Conservation (phyloP, 2,888 invertebrate species). For the Camponotus fellah region DNA sequence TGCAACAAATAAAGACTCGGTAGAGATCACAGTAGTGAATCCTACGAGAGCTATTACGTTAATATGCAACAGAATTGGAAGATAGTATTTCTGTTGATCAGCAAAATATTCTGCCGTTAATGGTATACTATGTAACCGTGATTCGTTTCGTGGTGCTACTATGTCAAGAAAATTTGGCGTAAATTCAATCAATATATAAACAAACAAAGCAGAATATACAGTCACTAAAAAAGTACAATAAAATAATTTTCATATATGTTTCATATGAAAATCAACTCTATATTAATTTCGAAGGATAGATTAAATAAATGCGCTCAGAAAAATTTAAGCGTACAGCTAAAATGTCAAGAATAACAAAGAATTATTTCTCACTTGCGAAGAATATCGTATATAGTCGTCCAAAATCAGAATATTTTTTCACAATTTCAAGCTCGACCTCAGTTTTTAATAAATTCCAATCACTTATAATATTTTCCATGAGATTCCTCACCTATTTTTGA, state of each 20-base stretch:
- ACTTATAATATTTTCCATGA: constrained; percentile 30
- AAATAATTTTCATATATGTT: not conserved
- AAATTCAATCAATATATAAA: constrained; percentile 23
- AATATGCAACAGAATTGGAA: constrained; percentile 34
- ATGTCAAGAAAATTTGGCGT: constrained; percentile 42
- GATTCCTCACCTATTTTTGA: constrained; percentile 27
- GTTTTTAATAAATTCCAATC: constrained; percentile 40
- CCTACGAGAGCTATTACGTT: constrained; percentile 25
- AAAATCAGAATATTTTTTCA: constrained; percentile 26
- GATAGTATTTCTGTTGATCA: constrained; percentile 41
- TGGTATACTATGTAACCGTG: constrained; percentile 30
- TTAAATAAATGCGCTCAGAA: not conserved
- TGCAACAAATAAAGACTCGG: constrained; percentile 35
- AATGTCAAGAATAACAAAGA: not conserved
- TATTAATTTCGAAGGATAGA: not conserved
- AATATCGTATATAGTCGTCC: constrained; percentile 14
- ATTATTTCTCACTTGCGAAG: constrained; percentile 17
- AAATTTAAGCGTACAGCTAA: not conserved
- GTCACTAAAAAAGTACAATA: constrained; percentile 11
- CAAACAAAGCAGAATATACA: constrained; percentile 1
- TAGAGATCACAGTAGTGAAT: constrained; percentile 27
- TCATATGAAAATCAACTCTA: not conserved
- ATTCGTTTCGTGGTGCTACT: constrained; percentile 36
- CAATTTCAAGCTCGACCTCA: constrained; percentile 40
- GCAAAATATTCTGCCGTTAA: constrained; percentile 32